A percentile compares a stretch with the other conserved stretches of the same genome.
phyloP scores from a whole-genome alignment of 2,797 vertebrate genomes.

The Platalea minor region DNA sequence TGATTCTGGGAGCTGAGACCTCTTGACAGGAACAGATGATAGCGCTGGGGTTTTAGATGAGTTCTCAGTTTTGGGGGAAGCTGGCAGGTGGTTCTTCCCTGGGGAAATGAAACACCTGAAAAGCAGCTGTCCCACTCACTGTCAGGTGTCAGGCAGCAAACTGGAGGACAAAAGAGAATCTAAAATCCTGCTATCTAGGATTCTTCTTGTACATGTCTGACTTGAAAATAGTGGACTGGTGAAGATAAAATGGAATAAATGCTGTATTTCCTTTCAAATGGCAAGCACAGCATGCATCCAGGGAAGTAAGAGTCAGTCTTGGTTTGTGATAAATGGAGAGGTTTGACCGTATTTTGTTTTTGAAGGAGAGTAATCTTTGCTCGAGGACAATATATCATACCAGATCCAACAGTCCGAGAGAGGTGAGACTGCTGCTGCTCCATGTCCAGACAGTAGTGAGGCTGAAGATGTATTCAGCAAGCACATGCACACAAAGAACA shows the following conservation, averaged over 20 bases:
- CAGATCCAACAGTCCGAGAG: background rate
- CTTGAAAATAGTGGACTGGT: background rate
- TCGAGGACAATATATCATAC: background rate
- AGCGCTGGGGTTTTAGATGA: background rate
- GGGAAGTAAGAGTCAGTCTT: background rate
- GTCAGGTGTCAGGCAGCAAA: background rate
- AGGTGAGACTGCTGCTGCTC: background rate
- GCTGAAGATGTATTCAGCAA: background rate
- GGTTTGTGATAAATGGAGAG: background rate
- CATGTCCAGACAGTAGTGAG: background rate
- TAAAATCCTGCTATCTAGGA: background rate
- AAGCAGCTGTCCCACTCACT: background rate
- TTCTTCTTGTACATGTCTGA: background rate
- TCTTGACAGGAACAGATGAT: background rate
- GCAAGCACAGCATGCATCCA: background rate
- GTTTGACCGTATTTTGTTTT: background rate
- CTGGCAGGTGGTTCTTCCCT: background rate
- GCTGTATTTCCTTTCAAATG: background rate
- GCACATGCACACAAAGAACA: background rate
- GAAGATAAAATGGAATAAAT: background rate
- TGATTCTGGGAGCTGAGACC: background rate
- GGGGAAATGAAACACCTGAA: background rate
- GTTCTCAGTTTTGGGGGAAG: background rate
- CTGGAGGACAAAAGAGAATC: background rate
- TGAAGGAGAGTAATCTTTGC: background rate